phyloP scores from a whole-genome alignment of 2,113 vertebrate species.

The Scomber colias region DNA sequence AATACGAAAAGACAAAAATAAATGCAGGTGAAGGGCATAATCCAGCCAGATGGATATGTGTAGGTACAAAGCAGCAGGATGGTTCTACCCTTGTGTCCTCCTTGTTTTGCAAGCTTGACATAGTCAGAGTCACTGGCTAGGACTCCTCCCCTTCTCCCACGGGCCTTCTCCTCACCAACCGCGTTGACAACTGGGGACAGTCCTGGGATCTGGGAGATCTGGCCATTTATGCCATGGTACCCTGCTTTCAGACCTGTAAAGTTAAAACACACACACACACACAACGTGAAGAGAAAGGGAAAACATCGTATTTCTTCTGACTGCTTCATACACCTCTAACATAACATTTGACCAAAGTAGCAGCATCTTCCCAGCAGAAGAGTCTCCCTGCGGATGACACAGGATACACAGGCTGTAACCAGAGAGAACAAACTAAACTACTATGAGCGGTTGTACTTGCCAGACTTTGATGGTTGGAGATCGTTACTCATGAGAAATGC shows the following conservation, averaged over 20 bases:
- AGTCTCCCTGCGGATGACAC: background rate
- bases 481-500: slow-evolving; percentile 35
- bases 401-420: background rate
- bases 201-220: slow-evolving; percentile 83
- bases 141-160: slow-evolving; percentile 70
- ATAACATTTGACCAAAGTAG: background rate
- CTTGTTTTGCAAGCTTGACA: slow-evolving; percentile 83
- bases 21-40: background rate
- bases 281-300: background rate
- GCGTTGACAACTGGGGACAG: slow-evolving; percentile 60
- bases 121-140: slow-evolving; percentile 80
- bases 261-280: background rate
- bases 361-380: background rate
- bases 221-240: background rate
- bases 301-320: background rate
- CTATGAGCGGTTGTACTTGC: slow-evolving; percentile 64
- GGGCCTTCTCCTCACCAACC: slow-evolving; percentile 51
- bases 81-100: slow-evolving; percentile 78
- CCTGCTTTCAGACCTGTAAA: slow-evolving; percentile 29
- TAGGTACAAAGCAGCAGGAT: background rate
- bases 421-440: background rate
- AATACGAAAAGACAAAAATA: background rate
- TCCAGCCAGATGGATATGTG: background rate
- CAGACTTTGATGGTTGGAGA: slow-evolving; percentile 47
- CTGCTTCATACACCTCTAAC: background rate